Evolutionary conservation across 2,888 invertebrate genomes (phyloP), one percentile per base, ranked within the genome.

Genomic region (Meiosimyza platycephala): DNA sequence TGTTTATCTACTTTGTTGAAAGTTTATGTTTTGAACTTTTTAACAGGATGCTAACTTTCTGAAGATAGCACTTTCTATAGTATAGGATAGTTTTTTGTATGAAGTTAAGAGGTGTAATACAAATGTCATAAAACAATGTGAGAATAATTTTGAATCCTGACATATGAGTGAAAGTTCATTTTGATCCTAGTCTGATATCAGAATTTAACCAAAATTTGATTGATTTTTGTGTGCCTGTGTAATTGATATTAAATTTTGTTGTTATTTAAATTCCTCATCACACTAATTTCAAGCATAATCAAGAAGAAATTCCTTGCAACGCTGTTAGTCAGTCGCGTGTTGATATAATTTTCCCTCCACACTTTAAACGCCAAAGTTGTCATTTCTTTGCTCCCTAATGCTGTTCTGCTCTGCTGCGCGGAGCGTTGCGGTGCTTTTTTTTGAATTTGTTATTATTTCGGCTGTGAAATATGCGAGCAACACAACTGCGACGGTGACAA

Each of bases 381-480:
- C 18, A 11, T 12, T n/a, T 33, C 33, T 13, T 18, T 9, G 18
- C 16, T 18, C 16, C 15, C 7, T 62, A 11, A n/a, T 47, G 40
- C 40, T 9, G n/a, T 16, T 47, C 33, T 33, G 11, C 62, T 13
- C n/a, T 48, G 12, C 28, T 57, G 40, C 6, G 13, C n/a, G 33
- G 16, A 16, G 15, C 33, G 16, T 12, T 57, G 18, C 13, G 18
- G n/a, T 16, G 13, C 33, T 12, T 22, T 33, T 18, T n/a, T 68
- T 47, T 33, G n/a, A 47, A 62, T 62, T 54, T 54, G 40, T 52
- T 70, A 22, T 40, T 70, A 22, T 70, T 63, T 33, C 33, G 22
- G 22, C 28, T 3, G 40, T 71, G 55, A 69, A 60, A 69, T 69
- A 60, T 33, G 13, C 15, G 62, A 60, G 69, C 69, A 69, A 60